Base-by-base conservation (phyloP, 2,797 vertebrate genomes). In the Delichon dasypus region DNA sequence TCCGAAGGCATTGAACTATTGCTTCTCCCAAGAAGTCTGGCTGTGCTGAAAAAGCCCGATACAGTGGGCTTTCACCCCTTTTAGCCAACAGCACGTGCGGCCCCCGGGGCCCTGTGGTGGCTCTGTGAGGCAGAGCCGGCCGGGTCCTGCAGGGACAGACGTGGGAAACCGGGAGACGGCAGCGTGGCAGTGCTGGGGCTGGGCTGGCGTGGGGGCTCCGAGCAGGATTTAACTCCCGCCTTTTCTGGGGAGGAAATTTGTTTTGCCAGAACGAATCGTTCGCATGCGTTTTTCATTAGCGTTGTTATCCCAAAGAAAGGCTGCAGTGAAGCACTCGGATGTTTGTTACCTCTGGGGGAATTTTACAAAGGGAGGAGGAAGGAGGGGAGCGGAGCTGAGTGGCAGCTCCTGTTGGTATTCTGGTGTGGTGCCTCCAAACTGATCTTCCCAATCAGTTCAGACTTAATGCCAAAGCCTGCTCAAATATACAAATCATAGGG, bases 391-490 rank as follows among this genome's bases (percentile, higher is more conserved):
- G 0, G 67, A 16, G 79, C 76, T 32, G 80, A 40, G 5, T 10
- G n/a, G 88, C 76, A 92, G 90, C 84, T 89, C 73, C 95, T 72
- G 61, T 81, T 95, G 95, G 83, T 89, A 58, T 95, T 91, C 92
- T 77, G 68, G 7, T 92, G 81, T 8, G 71, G 19, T 88, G 84
- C 74, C 62, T 78, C 82, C 10, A 1, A 72, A 62, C 58, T 91
- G 89, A 92, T 95, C 94, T 96, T 86, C 91, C 84, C 94, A 92
- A 93, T 97, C 96, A 88, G 73, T 18, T 50, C 90, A 57, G 95
- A 82, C 89, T 95, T 96, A 91, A 77, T 88, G 48, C 32, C 57
- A 88, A 95, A 97, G 78, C 90, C 93, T 73, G 72, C 87, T 95
- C 91, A 89, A 91, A 94, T 85, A 94, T 8, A 78, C 79, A 91